Evolutionary conservation across 2,113 vertebrate species (phyloP).

Genomic region (Chaetops frenatus): DNA sequence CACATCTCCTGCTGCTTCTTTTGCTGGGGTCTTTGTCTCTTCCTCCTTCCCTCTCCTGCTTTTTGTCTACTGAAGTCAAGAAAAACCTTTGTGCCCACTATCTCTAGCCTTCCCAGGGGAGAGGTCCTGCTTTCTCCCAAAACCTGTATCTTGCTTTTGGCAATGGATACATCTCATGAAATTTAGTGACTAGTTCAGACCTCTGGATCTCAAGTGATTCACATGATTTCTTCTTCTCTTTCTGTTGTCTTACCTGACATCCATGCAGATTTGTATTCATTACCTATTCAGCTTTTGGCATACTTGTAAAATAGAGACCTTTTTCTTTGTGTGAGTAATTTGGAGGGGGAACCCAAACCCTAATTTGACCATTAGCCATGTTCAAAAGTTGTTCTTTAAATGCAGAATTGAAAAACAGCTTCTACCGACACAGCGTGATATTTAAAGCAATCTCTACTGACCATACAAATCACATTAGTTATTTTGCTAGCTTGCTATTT

Average conservation of each 20-base stretch:
- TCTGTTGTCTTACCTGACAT: background rate
- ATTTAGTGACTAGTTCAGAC: background rate
- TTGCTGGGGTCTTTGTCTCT: background rate
- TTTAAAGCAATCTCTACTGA: conserved; percentile 21
- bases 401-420: background rate
- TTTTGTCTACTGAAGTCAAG: background rate
- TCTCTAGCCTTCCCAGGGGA: background rate
- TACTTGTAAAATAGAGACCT: background rate
- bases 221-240: background rate
- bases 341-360: accelerated
- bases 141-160: background rate
- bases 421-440: background rate
- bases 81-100: background rate
- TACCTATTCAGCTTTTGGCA: background rate
- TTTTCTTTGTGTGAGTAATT: background rate
- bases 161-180: background rate
- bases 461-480: conserved; percentile 18
- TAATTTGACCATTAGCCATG: background rate
- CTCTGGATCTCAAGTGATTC: background rate
- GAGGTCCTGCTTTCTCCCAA: background rate
- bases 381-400: background rate
- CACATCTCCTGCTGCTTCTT: background rate
- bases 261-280: background rate
- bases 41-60: background rate
- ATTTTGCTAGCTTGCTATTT: background rate